These are phyloP conservation scores for Drosophila teissieri DNA, from an alignment of 1,140 invertebrate genomes.

Conservation along the genomic window DNA sequence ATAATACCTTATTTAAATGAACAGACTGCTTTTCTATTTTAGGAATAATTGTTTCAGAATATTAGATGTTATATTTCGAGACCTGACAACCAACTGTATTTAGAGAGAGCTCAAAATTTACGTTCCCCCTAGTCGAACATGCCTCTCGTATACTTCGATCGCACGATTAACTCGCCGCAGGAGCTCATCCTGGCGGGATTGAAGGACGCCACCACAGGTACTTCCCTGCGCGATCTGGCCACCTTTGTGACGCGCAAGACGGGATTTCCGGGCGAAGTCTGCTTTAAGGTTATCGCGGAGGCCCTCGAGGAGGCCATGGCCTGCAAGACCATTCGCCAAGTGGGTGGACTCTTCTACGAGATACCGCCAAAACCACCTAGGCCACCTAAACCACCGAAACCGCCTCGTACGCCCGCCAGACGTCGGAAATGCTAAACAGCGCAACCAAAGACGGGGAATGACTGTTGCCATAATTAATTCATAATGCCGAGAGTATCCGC, in stretches of 20 bases:
- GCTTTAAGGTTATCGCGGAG: conserved; percentile 35
- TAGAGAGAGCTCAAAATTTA: conserved; percentile 6
- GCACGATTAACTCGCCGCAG: conserved; percentile 20
- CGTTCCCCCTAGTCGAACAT: conserved; percentile 10
- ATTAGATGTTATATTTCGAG: not conserved
- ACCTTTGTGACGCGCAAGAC: conserved; percentile 24
- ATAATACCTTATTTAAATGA: too few relatives aligned
- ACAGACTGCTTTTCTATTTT: too few relatives aligned
- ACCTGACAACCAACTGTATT: not conserved
- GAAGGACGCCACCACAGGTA: not conserved
- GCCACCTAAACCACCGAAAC: conserved; percentile 16
- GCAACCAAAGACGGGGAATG: conserved; percentile 16
- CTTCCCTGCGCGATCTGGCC: conserved; percentile 8
- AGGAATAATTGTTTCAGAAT: too few relatives aligned
- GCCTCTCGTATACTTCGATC: conserved; percentile 41
- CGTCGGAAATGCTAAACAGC: conserved; percentile 16
- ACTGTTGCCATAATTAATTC: conserved; percentile 71
- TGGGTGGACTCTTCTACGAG: conserved; percentile 21
- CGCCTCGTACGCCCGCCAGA: not conserved
- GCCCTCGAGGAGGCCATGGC: conserved; percentile 29
- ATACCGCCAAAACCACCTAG: conserved; percentile 16
- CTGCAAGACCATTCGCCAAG: conserved; percentile 20
- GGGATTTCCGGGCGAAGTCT: conserved; percentile 33
- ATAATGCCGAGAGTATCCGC: conserved; percentile 62
- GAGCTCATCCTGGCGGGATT: conserved; percentile 32